phyloP scores from a whole-genome alignment of 2,888 invertebrate species.

The Drosophila melanocephala region DNA sequence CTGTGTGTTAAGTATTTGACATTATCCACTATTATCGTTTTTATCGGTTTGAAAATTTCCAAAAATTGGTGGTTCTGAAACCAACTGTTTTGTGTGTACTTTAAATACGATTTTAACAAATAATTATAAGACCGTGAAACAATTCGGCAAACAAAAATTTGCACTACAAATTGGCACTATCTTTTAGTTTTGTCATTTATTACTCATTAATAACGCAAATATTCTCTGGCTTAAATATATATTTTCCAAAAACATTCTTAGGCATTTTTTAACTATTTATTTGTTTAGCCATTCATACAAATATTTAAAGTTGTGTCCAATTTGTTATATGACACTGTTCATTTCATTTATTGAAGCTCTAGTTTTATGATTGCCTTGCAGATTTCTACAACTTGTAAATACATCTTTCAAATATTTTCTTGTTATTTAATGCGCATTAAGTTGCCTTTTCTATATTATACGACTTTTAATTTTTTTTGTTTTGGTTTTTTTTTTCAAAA shows the following conservation, averaged over 20 bases:
- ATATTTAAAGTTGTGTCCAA: constrained; percentile 83
- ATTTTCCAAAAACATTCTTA: constrained; percentile 73
- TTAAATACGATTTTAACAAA: constrained; percentile 36
- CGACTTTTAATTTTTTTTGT: constrained; percentile 34
- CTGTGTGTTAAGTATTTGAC: constrained; percentile 47
- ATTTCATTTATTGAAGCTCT: constrained; percentile 84
- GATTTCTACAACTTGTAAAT: constrained; percentile 83
- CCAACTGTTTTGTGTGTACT: constrained; percentile 65
- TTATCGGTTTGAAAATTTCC: constrained; percentile 64
- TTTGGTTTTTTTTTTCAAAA: constrained; percentile 15
- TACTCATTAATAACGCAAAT: constrained; percentile 72
- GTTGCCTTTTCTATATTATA: constrained; percentile 38
- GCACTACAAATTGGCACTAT: constrained; percentile 82
- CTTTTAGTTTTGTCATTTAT: constrained; percentile 52
- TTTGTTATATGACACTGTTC: constrained; percentile 56
- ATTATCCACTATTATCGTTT: constrained; percentile 29
- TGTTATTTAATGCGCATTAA: constrained; percentile 39
- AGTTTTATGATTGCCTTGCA: constrained; percentile 86
- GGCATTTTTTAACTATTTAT: constrained; percentile 56
- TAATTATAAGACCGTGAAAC: constrained; percentile 24
- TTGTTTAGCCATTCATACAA: constrained; percentile 47
- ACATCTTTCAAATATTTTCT: constrained; percentile 61
- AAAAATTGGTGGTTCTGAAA: constrained; percentile 81
- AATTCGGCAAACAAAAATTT: constrained; percentile 73
- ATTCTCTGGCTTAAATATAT: constrained; percentile 66